phyloP scores from a whole-genome alignment of 2,113 vertebrate species.

The Mesoclemmys tuberculata region DNA sequence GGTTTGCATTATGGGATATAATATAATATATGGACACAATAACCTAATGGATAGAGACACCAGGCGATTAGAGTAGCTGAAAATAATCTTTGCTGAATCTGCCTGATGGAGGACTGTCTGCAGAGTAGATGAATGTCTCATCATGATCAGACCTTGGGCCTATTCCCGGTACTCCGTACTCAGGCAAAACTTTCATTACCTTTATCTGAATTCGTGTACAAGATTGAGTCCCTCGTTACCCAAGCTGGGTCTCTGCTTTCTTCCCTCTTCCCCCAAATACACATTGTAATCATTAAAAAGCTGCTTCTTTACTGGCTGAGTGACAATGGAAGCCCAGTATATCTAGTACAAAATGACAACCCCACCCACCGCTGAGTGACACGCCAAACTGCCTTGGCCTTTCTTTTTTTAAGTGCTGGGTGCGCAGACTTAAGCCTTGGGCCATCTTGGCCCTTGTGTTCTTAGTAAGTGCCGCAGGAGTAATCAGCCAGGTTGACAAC shows the following conservation, averaged over 20 bases:
- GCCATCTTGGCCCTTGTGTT: not conserved
- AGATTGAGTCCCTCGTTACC: not conserved
- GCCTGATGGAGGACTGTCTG: fast-evolving
- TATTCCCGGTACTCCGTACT: fast-evolving
- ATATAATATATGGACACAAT: not conserved
- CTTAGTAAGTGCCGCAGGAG: not conserved
- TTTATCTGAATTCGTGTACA: fast-evolving
- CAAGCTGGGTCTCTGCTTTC: fast-evolving
- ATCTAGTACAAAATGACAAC: not conserved
- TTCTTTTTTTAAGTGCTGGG: not conserved
- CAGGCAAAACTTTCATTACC: not conserved
- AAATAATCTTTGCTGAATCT: not conserved
- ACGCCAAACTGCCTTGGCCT: fast-evolving
- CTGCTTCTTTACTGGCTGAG: not conserved
- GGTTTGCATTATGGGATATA: not conserved
- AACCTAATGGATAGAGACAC: not conserved
- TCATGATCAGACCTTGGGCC: not conserved
- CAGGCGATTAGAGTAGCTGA: not conserved
- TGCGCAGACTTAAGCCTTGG: not conserved
- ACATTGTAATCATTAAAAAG: no score
- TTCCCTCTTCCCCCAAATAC: fast-evolving
- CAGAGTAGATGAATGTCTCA: fast-evolving
- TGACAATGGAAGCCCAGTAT: not conserved
- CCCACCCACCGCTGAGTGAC: not conserved
- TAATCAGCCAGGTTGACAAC: fast-evolving